These are phyloP conservation scores for Amiota mariae DNA, from an alignment of 2,888 invertebrate genomes.

Conservation along the genomic window DNA sequence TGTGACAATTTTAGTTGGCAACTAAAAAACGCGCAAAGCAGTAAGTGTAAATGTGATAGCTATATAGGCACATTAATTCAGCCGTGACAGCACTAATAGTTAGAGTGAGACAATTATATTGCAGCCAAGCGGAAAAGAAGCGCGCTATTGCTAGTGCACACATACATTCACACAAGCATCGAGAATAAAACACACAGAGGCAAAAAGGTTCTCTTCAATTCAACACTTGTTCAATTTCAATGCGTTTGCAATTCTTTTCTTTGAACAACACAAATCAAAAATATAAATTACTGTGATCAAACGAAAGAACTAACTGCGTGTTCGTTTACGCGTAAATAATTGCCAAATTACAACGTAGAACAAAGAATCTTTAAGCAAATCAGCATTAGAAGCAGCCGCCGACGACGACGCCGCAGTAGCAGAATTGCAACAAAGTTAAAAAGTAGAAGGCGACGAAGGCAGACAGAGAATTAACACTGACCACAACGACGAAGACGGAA, in stretches of 20 bases:
- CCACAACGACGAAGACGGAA: conserved; percentile 37
- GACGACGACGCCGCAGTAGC: conserved; percentile 38
- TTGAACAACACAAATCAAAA: conserved; percentile 60
- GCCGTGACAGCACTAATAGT: background rate
- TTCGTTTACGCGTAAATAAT: conserved; percentile 34
- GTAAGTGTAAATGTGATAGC: background rate
- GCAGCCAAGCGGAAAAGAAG: conserved; percentile 26
- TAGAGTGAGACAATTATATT: conserved; percentile 19
- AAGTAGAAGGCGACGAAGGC: conserved; percentile 20
- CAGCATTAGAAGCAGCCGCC: conserved; percentile 31
- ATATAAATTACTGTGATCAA: conserved; percentile 67
- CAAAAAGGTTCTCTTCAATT: conserved; percentile 64
- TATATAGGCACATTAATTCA: background rate
- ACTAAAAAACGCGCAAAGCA: background rate
- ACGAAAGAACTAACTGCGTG: conserved; percentile 52
- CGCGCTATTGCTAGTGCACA: conserved; percentile 52
- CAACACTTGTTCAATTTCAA: conserved; percentile 72
- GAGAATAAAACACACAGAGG: conserved; percentile 54
- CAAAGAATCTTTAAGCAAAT: conserved; percentile 34
- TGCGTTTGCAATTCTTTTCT: conserved; percentile 68
- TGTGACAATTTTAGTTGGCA: no score
- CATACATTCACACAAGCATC: conserved; percentile 52
- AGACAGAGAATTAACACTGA: conserved; percentile 38
- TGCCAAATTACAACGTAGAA: conserved; percentile 51
- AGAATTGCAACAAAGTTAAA: conserved; percentile 24